Evolutionary conservation across 1,140 invertebrate species (phyloP).

Genomic region (Sitophilus oryzae): DNA sequence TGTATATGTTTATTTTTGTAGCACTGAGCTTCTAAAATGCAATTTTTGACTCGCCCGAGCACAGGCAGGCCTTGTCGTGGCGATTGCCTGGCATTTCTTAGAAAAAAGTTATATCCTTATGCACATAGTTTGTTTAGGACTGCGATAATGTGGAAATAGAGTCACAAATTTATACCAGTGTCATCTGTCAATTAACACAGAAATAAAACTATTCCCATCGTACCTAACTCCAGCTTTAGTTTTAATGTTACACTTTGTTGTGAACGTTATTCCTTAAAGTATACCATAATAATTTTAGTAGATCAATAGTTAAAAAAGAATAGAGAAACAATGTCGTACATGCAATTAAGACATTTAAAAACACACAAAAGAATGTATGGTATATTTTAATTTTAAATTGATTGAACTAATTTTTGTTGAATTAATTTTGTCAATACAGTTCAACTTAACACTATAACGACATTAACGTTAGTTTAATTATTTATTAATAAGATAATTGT

Average conservation of each 20-base stretch:
- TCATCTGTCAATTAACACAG: constrained; percentile 33
- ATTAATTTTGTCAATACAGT: no score
- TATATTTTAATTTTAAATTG: no score
- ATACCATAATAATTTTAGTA: not conserved
- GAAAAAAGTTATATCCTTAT: constrained; percentile 37
- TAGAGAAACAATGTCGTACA: no score
- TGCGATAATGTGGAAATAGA: constrained; percentile 36
- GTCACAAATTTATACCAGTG: constrained; percentile 35
- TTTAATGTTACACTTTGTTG: no score
- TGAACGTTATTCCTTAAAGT: no score
- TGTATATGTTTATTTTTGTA: constrained; percentile 21
- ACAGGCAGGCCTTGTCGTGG: constrained; percentile 27
- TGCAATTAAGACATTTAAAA: no score
- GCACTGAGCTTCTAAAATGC: constrained; percentile 13
- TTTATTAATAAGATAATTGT: no score
- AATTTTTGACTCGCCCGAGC: constrained; percentile 12
- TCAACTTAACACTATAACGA: no score
- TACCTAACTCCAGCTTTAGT: not conserved
- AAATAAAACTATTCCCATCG: not conserved
- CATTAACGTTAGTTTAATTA: no score
- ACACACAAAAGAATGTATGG: no score
- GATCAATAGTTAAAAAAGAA: not conserved
- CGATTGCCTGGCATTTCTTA: constrained; percentile 31
- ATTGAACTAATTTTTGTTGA: no score
- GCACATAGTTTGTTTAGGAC: constrained; percentile 44